Percentiles rank a stretch among this genome's conserved stretches.
These are phyloP conservation scores for Leptocoma aspasia DNA, from an alignment of 2,113 vertebrate species.

Conservation along the genomic window DNA sequence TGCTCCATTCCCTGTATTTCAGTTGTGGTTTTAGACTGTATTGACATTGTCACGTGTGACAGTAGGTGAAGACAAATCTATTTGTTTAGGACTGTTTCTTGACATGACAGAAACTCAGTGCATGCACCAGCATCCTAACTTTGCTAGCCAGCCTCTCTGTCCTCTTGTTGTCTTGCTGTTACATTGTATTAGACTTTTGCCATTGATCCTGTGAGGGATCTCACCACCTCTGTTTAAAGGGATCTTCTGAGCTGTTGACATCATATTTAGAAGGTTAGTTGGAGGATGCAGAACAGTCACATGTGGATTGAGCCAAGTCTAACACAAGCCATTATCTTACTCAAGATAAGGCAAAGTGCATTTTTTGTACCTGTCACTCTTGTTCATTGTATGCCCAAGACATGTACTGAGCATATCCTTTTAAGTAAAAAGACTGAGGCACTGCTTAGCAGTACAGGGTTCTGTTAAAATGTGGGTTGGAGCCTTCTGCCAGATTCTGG, in stretches of 20 bases:
- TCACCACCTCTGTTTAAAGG: neutral
- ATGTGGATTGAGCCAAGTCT: neutral
- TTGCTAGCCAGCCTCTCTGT: neutral
- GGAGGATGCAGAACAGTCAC: neutral
- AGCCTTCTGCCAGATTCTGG: neutral
- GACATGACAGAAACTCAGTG: neutral
- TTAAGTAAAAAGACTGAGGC: neutral
- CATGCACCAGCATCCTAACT: neutral
- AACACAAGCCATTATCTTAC: neutral
- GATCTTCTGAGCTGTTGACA: neutral
- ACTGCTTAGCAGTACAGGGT: neutral
- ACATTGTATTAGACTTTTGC: neutral
- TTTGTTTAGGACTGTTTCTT: neutral
- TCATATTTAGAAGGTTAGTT: neutral
- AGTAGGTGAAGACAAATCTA: neutral
- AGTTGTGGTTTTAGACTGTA: neutral
- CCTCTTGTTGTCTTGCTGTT: neutral
- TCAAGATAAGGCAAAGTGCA: neutral
- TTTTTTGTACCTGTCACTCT: neutral
- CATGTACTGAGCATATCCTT: neutral
- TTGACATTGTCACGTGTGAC: neutral
- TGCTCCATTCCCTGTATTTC: neutral
- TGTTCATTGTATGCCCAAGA: neutral
- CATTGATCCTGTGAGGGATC: neutral
- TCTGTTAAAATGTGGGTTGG: neutral